A percentile compares a stretch with the other conserved stretches of the same genome.
Conservation (phyloP, 2,888 invertebrate genomes). For the Zelleria hepariella region DNA sequence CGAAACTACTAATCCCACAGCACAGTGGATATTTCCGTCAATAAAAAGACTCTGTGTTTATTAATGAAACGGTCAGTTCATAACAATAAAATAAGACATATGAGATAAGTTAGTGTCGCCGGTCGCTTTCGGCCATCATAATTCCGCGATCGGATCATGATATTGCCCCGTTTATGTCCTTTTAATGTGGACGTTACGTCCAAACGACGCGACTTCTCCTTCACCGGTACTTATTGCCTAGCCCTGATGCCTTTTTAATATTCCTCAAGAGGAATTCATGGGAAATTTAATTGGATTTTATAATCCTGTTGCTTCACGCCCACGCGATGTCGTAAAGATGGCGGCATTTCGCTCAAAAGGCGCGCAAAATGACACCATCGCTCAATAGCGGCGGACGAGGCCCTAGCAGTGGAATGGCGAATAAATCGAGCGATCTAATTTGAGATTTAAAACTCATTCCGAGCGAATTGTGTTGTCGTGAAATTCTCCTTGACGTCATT, state of each 20-base stretch:
- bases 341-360: not conserved
- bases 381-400: not conserved
- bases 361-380: not conserved
- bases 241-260: conserved; percentile 16
- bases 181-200: conserved; percentile 20
- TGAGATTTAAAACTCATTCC: not conserved
- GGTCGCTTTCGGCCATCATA: not conserved
- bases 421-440: conserved; percentile 3
- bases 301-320: not conserved
- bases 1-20: no score
- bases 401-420: conserved; percentile 8
- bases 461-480: not conserved
- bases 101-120: conserved; percentile 28
- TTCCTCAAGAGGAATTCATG: conserved; percentile 8
- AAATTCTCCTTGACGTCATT: not conserved
- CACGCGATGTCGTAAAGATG: not conserved
- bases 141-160: conserved; percentile 14
- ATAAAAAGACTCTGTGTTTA: not conserved
- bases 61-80: conserved; percentile 16
- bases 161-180: conserved; percentile 22
- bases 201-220: conserved; percentile 10
- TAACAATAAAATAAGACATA: conserved; percentile 40
- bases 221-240: conserved; percentile 7
- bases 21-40: not conserved
- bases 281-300: not conserved